These are phyloP conservation scores for Ladona fulva DNA, from an alignment of 1,140 invertebrate species.

Conservation along the genomic window DNA sequence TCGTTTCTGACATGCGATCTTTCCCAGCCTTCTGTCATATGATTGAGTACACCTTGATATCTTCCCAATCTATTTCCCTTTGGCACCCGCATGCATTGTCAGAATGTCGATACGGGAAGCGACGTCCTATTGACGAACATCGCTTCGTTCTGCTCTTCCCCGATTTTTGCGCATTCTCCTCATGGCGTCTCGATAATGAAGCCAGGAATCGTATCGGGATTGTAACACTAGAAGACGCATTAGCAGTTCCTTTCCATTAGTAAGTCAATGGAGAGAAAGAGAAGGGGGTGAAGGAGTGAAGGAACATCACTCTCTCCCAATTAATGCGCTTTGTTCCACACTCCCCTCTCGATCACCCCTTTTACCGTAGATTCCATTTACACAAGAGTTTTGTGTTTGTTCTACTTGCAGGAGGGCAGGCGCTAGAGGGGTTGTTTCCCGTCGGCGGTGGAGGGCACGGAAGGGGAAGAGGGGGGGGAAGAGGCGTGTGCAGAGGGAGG, in stretches of 20 bases:
- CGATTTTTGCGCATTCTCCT: too few species aligned
- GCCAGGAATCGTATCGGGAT: not conserved
- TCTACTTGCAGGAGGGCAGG: not conserved
- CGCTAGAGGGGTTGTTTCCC: not conserved
- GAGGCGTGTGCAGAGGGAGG: not conserved
- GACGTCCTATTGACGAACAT: too few species aligned
- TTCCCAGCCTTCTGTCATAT: too few species aligned
- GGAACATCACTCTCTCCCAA: not conserved
- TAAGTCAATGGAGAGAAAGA: not conserved
- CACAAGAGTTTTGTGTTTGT: not conserved
- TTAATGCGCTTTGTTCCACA: not conserved
- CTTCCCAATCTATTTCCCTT: too few species aligned
- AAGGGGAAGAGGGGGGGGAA: not conserved
- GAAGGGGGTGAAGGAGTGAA: too few species aligned
- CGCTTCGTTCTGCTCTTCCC: too few species aligned
- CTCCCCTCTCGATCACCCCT: not conserved
- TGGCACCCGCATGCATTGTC: too few species aligned
- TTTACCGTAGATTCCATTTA: not conserved
- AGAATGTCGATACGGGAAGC: too few species aligned
- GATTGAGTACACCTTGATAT: too few species aligned
- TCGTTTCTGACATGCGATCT: too few species aligned
- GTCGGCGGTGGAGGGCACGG: not conserved
- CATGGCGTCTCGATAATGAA: not conserved
- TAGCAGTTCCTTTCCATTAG: slow-evolving; percentile 9
- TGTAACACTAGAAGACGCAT: not conserved